Base-by-base conservation (phyloP, 2,888 invertebrate species). In the Magallana nippona region DNA sequence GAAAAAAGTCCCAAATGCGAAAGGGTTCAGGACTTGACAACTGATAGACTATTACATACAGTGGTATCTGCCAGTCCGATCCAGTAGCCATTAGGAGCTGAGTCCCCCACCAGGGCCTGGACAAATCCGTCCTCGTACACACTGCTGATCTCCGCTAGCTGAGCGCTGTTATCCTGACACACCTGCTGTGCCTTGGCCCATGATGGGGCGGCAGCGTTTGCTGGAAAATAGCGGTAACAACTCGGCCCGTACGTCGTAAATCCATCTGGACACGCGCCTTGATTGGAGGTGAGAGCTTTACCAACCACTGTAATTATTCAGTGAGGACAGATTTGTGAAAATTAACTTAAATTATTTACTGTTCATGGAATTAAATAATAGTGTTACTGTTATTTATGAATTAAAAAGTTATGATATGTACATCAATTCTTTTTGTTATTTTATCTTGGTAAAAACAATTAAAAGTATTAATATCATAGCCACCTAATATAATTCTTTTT, bases 111-210 rank as follows among this genome's bases (percentile, higher is more conserved):
- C 44, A 88, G 17, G 32, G 82, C 82, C 10, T 84, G 85, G 44
- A 92, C 82, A 79, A 86, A 90, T 3, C 90, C 90, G 19, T 90
- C 86, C 82, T 92, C 92, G 77, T 88, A 89, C 1, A 89, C 83
- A 83, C 88, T 87, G 11, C 79, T 83, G 0, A 91, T 84, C 10
- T 90, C 90, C 0, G 85, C 89, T 10, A 92, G 88, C 56, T 88
- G 82, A 22, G 85, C 92, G 17, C 85, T 84, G 55, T 89, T 88
- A 2, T 44, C 13, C 57, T 87, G 84, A 77, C 92, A 92, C 2
- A 84, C 84, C 15, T 84, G 83, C 71, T 88, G 84, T 1, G 92
- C 92, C 44, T 88, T 88, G 8, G 78, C 22, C 91, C 91, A 92
- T 13, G 87, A 86, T 10, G 71, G 83, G 84, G 82, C 19, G 0